Evolutionary conservation across 2,888 invertebrate species (phyloP).

Genomic region (Caenorhabditis zanzibari): DNA sequence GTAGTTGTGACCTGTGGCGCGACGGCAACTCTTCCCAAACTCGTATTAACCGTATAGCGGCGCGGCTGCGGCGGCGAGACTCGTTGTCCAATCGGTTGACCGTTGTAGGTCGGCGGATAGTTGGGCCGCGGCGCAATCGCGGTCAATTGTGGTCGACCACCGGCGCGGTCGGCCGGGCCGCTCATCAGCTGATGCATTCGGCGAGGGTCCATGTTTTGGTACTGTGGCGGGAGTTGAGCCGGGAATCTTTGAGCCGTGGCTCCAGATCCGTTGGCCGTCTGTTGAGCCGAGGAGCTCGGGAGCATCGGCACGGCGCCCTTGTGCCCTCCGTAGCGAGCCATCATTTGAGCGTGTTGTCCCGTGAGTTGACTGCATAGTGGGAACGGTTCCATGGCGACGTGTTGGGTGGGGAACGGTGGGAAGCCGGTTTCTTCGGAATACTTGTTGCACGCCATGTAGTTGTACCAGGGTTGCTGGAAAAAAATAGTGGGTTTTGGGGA

Average conservation of each 20-base stretch:
- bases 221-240: background rate
- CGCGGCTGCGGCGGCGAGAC: too few species aligned
- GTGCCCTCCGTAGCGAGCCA: background rate
- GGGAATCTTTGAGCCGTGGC: too few species aligned
- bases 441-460: slow-evolving; percentile 34
- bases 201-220: background rate
- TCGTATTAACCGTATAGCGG: too few species aligned
- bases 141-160: too few species aligned
- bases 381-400: background rate
- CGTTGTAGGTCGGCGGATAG: too few species aligned
- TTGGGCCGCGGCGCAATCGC: too few species aligned
- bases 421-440: slow-evolving; percentile 18
- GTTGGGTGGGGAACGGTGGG: slow-evolving; percentile 5
- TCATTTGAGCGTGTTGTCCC: background rate
- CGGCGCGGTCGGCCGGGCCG: background rate
- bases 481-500: too few species aligned
- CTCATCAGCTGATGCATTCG: background rate
- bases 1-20: too few species aligned
- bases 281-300: too few species aligned
- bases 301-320: background rate
- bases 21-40: too few species aligned
- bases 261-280: background rate
- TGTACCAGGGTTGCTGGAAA: slow-evolving; percentile 49
- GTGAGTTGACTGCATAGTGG: slow-evolving; percentile 21
- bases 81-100: too few species aligned